These are phyloP conservation scores for Unio delphinus DNA, from an alignment of 2,888 invertebrate genomes.

Conservation along the genomic window DNA sequence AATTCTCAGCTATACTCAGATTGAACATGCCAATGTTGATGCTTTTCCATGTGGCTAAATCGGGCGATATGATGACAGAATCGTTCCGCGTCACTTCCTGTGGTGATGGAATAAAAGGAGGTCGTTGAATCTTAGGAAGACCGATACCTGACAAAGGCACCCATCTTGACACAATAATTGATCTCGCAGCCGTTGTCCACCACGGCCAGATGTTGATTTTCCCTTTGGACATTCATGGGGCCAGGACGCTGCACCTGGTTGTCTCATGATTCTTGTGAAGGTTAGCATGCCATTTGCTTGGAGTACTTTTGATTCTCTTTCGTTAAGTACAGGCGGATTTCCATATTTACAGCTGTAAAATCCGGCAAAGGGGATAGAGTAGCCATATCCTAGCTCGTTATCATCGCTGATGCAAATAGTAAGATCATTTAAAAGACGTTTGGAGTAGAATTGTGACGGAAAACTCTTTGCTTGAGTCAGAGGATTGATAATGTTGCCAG, in stretches of 20 bases:
- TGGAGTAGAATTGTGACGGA: conserved; percentile 47
- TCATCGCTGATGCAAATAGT: conserved; percentile 60
- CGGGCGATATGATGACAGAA: conserved; percentile 1
- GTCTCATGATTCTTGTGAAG: conserved; percentile 23
- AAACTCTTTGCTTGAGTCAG: conserved; percentile 43
- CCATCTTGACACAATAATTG: conserved; percentile 51
- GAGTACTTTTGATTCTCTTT: not conserved
- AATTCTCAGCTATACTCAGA: no score
- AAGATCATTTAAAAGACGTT: conserved; percentile 38
- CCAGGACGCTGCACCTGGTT: conserved; percentile 31
- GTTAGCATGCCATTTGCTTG: not conserved
- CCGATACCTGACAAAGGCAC: conserved; percentile 47
- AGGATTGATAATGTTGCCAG: conserved; percentile 36
- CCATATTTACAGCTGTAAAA: conserved; percentile 56
- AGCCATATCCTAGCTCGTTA: conserved; percentile 41
- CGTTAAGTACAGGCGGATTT: conserved; percentile 41
- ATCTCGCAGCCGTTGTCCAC: conserved; percentile 55
- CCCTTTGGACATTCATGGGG: conserved; percentile 53
- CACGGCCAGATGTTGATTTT: conserved; percentile 54
- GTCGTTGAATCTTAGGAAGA: conserved; percentile 48
- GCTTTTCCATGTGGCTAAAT: conserved; percentile 31
- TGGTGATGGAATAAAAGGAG: conserved; percentile 51
- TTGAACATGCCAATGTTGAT: not conserved
- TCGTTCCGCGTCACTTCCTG: conserved; percentile 3
- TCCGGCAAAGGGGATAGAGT: conserved; percentile 56